Evolutionary conservation across 2,113 vertebrate genomes (phyloP).

Genomic region (Epinephelus cyanopodus): DNA sequence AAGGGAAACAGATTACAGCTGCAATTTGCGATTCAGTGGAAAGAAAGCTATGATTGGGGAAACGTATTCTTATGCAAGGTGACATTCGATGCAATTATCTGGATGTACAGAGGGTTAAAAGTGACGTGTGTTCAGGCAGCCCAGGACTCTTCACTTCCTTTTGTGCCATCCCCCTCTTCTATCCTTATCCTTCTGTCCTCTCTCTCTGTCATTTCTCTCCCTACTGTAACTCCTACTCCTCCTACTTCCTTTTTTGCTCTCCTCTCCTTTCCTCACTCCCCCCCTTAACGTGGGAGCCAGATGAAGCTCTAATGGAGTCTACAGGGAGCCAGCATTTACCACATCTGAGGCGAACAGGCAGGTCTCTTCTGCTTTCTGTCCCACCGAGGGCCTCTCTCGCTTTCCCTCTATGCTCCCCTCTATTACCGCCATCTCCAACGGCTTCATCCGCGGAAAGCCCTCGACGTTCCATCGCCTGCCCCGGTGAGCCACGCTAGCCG

Average conservation of each 20-base stretch:
- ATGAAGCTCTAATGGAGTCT: constrained; percentile 85
- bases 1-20: constrained; percentile 24
- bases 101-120: constrained; percentile 30
- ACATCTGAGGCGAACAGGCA: constrained; percentile 78
- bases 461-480: constrained; percentile 32
- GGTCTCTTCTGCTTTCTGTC: constrained; percentile 73
- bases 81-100: constrained; percentile 10
- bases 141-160: constrained; percentile 25
- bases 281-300: constrained; percentile 59
- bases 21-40: neutral
- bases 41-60: neutral
- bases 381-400: constrained; percentile 58
- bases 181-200: constrained; percentile 13
- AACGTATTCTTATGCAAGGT: constrained; percentile 2
- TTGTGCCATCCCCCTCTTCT: constrained; percentile 40
- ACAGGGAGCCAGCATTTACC: constrained; percentile 82
- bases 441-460: constrained; percentile 64
- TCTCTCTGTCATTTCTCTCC: constrained; percentile 22
- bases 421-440: constrained; percentile 61
- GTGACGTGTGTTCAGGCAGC: neutral
- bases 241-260: constrained; percentile 36
- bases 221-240: constrained; percentile 44
- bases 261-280: constrained; percentile 36
- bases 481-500: constrained; percentile 40
- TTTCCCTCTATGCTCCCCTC: constrained; percentile 38